These are phyloP conservation scores for Tamandua tetradactyla DNA, from an alignment of 2,797 vertebrate genomes.

Conservation along the genomic window DNA sequence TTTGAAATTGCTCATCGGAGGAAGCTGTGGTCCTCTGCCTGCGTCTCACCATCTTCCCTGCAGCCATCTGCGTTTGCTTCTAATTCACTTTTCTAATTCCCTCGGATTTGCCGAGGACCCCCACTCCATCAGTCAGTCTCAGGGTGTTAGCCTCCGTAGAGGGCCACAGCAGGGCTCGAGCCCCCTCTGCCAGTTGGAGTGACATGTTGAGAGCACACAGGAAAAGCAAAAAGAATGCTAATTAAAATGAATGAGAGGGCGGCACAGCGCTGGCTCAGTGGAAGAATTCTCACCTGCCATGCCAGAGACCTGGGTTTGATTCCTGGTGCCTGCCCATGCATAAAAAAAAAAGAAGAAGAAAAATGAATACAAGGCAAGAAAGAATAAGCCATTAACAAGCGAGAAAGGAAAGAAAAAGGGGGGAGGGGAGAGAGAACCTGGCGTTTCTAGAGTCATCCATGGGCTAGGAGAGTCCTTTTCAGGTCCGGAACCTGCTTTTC, in stretches of 20 bases:
- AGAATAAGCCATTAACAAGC: background rate
- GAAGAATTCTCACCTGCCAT: no score
- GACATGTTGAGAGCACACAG: background rate
- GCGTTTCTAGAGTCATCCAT: no score
- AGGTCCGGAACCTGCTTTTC: background rate
- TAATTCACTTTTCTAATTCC: background rate
- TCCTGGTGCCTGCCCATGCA: no score
- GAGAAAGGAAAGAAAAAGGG: no score
- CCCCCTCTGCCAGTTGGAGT: background rate
- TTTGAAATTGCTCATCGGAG: rapidly evolving
- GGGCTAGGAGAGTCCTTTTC: no score
- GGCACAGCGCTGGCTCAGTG: no score
- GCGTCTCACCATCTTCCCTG: background rate
- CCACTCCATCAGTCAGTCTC: background rate
- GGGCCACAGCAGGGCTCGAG: background rate
- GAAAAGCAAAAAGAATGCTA: background rate
- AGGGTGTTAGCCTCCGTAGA: rapidly evolving
- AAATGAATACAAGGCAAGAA: background rate
- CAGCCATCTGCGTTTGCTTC: background rate
- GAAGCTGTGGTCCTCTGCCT: background rate
- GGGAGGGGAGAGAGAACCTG: background rate
- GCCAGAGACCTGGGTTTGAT: no score
- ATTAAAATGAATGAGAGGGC: no score
- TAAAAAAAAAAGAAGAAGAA: no score
- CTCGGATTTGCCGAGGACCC: background rate